phyloP scores from a whole-genome alignment of 1,140 invertebrate species.

The Nomia melanderi region DNA sequence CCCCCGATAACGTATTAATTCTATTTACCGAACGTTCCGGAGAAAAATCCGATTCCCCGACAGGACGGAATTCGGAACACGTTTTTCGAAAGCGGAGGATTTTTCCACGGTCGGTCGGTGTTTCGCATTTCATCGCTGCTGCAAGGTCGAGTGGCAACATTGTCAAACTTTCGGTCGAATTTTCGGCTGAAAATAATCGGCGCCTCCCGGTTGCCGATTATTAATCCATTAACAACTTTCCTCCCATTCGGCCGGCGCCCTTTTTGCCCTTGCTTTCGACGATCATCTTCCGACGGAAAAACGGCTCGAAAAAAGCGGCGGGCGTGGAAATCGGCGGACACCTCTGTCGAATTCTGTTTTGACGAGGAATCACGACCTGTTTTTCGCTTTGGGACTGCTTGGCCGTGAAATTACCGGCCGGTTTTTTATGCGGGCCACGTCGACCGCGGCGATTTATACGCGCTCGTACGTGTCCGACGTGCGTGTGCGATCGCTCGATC shows the following conservation, averaged over 20 bases:
- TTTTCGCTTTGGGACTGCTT: constrained; percentile 39
- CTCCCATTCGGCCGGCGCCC: background rate
- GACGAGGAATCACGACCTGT: constrained; percentile 38
- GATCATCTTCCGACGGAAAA: background rate
- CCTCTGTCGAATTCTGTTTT: constrained; percentile 46
- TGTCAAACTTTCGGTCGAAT: constrained; percentile 40
- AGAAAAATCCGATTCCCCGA: too few relatives aligned
- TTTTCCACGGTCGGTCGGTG: background rate
- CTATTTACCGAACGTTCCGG: constrained; percentile 4
- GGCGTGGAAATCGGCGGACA: constrained; percentile 43
- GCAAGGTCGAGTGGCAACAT: background rate
- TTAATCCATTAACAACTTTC: constrained; percentile 59
- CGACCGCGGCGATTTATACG: constrained; percentile 53
- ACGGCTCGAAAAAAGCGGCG: constrained; percentile 25
- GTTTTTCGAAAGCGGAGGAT: too few relatives aligned
- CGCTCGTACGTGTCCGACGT: background rate
- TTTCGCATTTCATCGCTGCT: background rate
- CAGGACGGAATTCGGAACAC: too few relatives aligned
- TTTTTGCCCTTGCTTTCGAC: background rate
- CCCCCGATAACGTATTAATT: background rate
- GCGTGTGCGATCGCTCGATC: background rate
- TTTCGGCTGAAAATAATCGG: constrained; percentile 53
- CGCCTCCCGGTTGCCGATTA: constrained; percentile 31
- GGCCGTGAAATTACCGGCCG: constrained; percentile 57
- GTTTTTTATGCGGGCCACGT: constrained; percentile 55